Evolutionary conservation across 2,888 invertebrate species (phyloP).

Genomic region (Norana najaformis): DNA sequence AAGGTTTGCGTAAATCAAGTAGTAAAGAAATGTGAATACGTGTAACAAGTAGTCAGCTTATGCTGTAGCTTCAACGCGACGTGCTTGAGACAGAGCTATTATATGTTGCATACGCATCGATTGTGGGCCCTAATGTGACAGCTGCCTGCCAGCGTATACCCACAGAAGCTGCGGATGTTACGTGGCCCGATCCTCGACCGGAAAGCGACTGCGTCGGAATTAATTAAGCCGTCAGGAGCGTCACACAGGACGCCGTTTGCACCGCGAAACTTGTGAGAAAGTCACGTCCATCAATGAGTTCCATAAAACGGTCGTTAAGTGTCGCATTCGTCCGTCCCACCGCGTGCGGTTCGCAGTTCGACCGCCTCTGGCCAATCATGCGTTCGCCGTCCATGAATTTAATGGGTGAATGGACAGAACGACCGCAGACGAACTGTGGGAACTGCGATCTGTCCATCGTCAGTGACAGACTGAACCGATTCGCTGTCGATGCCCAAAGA

Average conservation of each 20-base stretch:
- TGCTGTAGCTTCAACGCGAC: neutral
- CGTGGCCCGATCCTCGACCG: neutral
- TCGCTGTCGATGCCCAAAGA: too few species aligned
- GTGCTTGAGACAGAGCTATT: neutral
- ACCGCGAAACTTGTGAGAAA: neutral
- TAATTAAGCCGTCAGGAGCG: neutral
- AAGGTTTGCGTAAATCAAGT: neutral
- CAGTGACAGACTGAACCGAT: neutral
- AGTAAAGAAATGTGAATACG: neutral
- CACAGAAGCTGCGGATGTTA: neutral
- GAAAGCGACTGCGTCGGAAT: neutral
- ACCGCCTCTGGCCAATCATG: slow-evolving; percentile 20
- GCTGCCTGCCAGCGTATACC: too few species aligned
- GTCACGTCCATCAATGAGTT: neutral
- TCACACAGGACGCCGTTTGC: neutral
- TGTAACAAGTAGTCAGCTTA: neutral
- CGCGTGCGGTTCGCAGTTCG: neutral
- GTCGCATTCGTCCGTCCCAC: neutral
- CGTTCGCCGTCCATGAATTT: neutral
- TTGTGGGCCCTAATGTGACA: too few species aligned
- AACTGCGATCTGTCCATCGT: neutral
- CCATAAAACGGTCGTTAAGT: slow-evolving; percentile 24
- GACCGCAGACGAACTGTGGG: slow-evolving; percentile 9
- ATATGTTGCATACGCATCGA: neutral
- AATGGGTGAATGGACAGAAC: slow-evolving; percentile 8